These are phyloP conservation scores for Lichenostomus cassidix DNA, from an alignment of 2,113 vertebrate species.

Conservation along the genomic window DNA sequence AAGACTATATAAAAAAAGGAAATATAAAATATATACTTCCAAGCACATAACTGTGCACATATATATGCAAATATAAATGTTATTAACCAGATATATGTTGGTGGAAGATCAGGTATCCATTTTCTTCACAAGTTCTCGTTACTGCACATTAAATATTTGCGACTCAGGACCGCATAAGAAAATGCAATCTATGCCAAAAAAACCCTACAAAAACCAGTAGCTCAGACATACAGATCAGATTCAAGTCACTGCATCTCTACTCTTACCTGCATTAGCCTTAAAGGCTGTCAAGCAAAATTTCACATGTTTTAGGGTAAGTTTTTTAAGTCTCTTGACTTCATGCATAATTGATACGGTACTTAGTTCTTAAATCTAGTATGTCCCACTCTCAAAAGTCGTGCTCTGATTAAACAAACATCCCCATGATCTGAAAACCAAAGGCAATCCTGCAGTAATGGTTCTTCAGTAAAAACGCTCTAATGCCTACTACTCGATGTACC, in stretches of 20 bases:
- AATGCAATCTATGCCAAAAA: background rate
- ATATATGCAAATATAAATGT: background rate
- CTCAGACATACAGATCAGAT: background rate
- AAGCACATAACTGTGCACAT: background rate
- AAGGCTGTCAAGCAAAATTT: background rate
- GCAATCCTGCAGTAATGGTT: background rate
- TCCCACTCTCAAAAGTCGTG: background rate
- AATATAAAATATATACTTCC: background rate
- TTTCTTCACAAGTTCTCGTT: background rate
- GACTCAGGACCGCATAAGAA: background rate
- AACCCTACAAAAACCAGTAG: fast-evolving
- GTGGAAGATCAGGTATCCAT: background rate
- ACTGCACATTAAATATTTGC: background rate
- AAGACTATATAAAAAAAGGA: background rate
- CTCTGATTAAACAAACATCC: background rate
- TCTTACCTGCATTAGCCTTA: background rate
- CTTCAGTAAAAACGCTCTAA: constrained; percentile 15
- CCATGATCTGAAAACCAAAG: constrained; percentile 40
- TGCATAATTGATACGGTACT: background rate
- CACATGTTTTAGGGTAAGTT: background rate
- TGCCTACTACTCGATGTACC: background rate
- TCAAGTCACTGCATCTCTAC: background rate
- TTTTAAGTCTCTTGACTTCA: background rate
- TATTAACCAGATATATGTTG: background rate
- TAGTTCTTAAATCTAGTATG: background rate